These are phyloP conservation scores for Fregata magnificens DNA, from an alignment of 2,113 vertebrate genomes.

Conservation along the genomic window DNA sequence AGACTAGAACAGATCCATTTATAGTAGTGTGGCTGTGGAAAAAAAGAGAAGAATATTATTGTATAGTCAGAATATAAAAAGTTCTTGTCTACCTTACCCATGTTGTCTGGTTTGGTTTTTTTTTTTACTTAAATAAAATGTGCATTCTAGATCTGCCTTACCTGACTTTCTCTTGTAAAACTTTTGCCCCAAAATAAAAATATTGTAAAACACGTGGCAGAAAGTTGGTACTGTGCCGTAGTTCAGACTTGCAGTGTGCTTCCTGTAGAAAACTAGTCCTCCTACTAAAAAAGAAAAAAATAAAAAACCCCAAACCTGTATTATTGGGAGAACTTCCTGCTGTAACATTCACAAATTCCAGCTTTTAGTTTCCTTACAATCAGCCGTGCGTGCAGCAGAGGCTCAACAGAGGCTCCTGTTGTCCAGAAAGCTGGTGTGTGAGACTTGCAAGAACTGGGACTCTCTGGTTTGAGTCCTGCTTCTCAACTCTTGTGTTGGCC, in stretches of 20 bases:
- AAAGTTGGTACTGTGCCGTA: background rate
- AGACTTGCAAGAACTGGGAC: background rate
- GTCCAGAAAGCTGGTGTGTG: fast-evolving
- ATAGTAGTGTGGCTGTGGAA: conserved; percentile 57
- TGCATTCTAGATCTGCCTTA: conserved; percentile 74
- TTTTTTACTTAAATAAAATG: conserved; percentile 87
- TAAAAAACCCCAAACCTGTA: fast-evolving
- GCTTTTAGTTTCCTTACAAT: background rate
- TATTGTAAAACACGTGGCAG: background rate
- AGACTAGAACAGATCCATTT: conserved; percentile 65
- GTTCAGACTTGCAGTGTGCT: background rate
- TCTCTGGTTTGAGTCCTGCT: background rate
- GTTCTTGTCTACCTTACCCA: conserved; percentile 53
- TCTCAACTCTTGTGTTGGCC: fast-evolving
- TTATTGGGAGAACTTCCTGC: background rate
- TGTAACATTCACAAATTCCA: background rate
- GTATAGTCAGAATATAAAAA: conserved; percentile 74
- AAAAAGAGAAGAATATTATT: conserved; percentile 60
- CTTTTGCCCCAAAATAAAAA: background rate
- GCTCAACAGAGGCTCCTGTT: background rate
- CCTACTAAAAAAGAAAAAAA: background rate
- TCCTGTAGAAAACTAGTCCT: background rate
- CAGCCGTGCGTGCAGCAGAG: background rate
- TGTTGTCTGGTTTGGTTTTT: conserved; percentile 59
- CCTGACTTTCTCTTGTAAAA: conserved; percentile 7